Percentiles rank a stretch among this genome's conserved stretches.
Conservation (phyloP, 2,888 invertebrate species). For the Scaptomyza parva region DNA sequence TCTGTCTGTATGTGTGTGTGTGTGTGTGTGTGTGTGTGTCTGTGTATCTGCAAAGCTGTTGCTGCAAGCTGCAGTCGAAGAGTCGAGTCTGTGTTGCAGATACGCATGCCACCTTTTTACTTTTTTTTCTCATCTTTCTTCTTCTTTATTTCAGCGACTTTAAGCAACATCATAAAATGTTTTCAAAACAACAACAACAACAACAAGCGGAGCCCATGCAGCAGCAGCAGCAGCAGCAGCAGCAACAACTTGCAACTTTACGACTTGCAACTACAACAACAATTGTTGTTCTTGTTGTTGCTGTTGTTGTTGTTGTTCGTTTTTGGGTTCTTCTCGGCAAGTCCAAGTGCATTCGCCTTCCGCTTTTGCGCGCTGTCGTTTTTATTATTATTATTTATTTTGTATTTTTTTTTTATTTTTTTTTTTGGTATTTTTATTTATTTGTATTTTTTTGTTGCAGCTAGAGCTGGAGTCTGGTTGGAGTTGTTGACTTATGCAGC, state of each 20-base stretch:
- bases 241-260: conserved; percentile 62
- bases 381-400: conserved; percentile 42
- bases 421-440: conserved; percentile 34
- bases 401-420: conserved; percentile 29
- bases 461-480: conserved; percentile 21
- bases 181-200: conserved; percentile 50
- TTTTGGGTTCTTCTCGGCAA: conserved; percentile 43
- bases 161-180: conserved; percentile 67
- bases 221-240: conserved; percentile 7
- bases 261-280: conserved; percentile 74
- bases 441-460: conserved; percentile 23
- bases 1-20: neutral
- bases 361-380: conserved; percentile 59
- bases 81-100: conserved; percentile 23
- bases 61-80: conserved; percentile 12
- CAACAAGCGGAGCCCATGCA: neutral
- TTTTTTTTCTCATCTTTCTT: neutral
- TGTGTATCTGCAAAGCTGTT: conserved; percentile 24
- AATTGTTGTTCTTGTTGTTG: conserved; percentile 45
- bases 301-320: conserved; percentile 41
- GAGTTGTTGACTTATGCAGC: conserved; percentile 68
- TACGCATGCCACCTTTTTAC: conserved; percentile 61
- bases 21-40: neutral
- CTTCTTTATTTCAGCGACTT: conserved; percentile 22
- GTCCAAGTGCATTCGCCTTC: conserved; percentile 74